phyloP scores from a whole-genome alignment of 2,113 vertebrate species.

The Rhinolophus ferrumequinum region DNA sequence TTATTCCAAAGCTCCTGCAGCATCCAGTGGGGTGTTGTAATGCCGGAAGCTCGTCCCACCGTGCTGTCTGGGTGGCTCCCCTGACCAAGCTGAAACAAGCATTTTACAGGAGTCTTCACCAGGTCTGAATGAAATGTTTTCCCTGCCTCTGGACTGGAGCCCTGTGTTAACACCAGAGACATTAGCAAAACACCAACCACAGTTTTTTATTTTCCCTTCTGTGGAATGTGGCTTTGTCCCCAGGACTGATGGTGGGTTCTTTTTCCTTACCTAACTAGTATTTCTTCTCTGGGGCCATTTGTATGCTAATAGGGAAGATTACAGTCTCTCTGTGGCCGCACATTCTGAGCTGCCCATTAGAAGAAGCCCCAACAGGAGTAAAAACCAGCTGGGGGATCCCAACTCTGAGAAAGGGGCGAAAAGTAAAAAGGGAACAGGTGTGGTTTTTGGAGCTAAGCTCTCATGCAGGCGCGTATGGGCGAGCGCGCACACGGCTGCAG shows the following conservation, averaged over 20 bases:
- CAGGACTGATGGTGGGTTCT: background rate
- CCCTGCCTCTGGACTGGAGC: constrained; percentile 36
- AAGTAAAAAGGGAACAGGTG: background rate
- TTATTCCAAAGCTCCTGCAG: background rate
- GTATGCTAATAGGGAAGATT: background rate
- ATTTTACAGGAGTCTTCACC: background rate
- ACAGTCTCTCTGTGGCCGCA: background rate
- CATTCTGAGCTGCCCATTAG: background rate
- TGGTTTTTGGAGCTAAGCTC: background rate
- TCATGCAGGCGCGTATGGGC: background rate
- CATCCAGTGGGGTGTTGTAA: background rate
- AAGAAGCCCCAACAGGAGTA: background rate
- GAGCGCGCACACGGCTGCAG: background rate
- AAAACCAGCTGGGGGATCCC: background rate
- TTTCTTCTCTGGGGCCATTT: background rate
- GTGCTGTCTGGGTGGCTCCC: background rate
- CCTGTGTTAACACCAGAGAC: constrained; percentile 19
- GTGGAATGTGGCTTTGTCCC: constrained; percentile 51
- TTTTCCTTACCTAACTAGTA: constrained; percentile 19
- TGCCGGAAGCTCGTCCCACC: background rate
- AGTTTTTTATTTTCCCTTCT: constrained; percentile 46
- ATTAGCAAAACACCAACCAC: constrained; percentile 43
- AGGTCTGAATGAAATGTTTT: constrained; percentile 39
- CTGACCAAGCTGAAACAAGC: background rate
- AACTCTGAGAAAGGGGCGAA: too few relatives aligned